Conservation (phyloP, 2,888 invertebrate species). For the Adelognathus sp. region DNA sequence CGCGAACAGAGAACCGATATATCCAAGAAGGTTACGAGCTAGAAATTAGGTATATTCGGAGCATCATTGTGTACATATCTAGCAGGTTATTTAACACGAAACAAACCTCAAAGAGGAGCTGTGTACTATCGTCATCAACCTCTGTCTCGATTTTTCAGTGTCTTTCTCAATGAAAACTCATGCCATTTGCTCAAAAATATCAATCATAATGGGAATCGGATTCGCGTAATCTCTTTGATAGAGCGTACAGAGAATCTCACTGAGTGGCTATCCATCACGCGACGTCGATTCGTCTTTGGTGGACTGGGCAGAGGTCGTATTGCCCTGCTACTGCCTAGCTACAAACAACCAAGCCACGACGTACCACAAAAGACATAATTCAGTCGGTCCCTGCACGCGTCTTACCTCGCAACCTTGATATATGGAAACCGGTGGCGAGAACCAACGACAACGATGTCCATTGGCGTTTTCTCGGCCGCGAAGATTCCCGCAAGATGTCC, state of each 20-base stretch:
- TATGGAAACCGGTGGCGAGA: constrained; percentile 53
- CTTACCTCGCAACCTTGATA: constrained; percentile 52
- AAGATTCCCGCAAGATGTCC: constrained; percentile 54
- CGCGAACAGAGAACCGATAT: too few species aligned
- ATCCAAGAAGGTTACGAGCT: too few species aligned
- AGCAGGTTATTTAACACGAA: too few species aligned
- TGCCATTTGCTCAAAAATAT: constrained; percentile 5
- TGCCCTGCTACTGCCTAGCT: constrained; percentile 12
- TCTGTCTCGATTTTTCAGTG: not conserved
- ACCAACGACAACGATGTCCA: constrained; percentile 48
- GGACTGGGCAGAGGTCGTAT: constrained; percentile 11
- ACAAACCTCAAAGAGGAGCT: too few species aligned
- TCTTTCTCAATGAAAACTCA: not conserved
- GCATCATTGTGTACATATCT: too few species aligned
- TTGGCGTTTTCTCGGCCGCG: constrained; percentile 46
- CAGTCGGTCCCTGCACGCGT: constrained; percentile 45
- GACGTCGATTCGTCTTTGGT: constrained; percentile 26
- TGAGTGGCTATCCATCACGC: constrained; percentile 27
- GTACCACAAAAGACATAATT: constrained; percentile 58
- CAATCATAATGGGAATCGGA: not conserved
- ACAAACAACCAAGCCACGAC: constrained; percentile 1
- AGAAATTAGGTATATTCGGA: too few species aligned
- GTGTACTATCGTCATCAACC: constrained; percentile 3
- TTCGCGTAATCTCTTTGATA: constrained; percentile 1
- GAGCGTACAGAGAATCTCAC: constrained; percentile 15